Conservation (phyloP, 2,113 vertebrate genomes). For the Ammodytes dubius region DNA sequence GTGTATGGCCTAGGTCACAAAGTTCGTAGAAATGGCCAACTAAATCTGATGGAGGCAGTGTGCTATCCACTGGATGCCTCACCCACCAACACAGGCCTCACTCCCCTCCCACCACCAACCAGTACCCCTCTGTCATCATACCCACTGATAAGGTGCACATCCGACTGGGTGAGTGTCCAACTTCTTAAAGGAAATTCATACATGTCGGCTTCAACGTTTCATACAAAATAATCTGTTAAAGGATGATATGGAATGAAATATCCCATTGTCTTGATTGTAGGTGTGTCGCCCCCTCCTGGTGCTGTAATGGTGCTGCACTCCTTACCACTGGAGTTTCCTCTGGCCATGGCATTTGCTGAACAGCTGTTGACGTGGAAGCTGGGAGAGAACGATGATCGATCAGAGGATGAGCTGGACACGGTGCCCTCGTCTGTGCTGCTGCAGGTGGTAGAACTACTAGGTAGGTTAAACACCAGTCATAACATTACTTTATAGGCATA, state of each 20-base stretch:
- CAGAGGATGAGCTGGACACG: conserved; percentile 93
- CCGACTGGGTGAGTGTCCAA: conserved; percentile 88
- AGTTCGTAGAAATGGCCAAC: conserved; percentile 93
- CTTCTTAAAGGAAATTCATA: not conserved
- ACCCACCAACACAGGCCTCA: conserved; percentile 96
- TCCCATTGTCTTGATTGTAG: conserved; percentile 74
- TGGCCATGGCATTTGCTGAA: conserved; percentile 96
- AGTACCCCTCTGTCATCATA: conserved; percentile 95
- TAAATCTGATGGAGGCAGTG: conserved; percentile 94
- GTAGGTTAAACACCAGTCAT: conserved; percentile 79
- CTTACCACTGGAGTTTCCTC: conserved; percentile 95
- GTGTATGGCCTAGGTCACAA: conserved; percentile 96
- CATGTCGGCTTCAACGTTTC: not conserved
- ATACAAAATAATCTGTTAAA: not conserved
- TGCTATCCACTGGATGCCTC: conserved; percentile 97
- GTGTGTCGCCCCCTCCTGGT: conserved; percentile 95
- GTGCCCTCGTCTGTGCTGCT: conserved; percentile 93
- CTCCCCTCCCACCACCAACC: conserved; percentile 96
- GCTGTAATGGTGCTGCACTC: conserved; percentile 94
- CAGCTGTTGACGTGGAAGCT: conserved; percentile 94
- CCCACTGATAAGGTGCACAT: conserved; percentile 96
- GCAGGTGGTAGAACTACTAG: conserved; percentile 94
- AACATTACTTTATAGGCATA: not conserved
- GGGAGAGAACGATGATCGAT: conserved; percentile 87
- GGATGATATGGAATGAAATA: not conserved